phyloP scores from a whole-genome alignment of 2,888 invertebrate genomes.

The Coelinius sp. region DNA sequence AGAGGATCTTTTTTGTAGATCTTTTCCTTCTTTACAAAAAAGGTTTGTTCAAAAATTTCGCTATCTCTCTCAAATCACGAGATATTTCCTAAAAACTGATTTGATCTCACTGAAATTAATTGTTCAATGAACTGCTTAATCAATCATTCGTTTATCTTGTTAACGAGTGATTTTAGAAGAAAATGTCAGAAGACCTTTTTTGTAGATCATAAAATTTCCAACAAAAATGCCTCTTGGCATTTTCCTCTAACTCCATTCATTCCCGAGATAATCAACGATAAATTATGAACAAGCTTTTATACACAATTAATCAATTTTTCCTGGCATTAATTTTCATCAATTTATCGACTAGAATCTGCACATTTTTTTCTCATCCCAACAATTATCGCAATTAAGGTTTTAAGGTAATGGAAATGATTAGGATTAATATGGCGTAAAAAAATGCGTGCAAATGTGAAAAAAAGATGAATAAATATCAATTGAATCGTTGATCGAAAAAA shows the following conservation, averaged over 20 bases:
- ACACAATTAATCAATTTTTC: not conserved
- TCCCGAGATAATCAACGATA: not conserved
- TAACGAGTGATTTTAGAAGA: too few species aligned
- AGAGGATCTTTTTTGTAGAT: too few species aligned
- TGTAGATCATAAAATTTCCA: too few species aligned
- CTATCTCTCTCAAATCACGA: too few species aligned
- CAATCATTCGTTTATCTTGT: too few species aligned
- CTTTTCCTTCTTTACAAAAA: too few species aligned
- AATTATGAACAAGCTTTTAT: not conserved
- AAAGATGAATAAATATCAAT: not conserved
- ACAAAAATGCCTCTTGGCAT: too few species aligned
- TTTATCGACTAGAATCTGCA: not conserved
- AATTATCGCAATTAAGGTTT: slow-evolving; percentile 1
- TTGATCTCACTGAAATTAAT: too few species aligned
- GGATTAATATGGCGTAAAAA: not conserved
- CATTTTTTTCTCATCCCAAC: not conserved
- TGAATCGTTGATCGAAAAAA: not conserved
- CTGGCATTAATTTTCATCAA: not conserved
- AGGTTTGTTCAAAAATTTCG: too few species aligned
- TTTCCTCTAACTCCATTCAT: not conserved
- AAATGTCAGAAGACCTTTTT: too few species aligned
- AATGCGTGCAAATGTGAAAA: slow-evolving; percentile 10
- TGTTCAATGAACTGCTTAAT: too few species aligned
- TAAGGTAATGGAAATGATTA: slow-evolving; percentile 16
- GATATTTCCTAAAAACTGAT: too few species aligned